Evolutionary conservation across 2,888 invertebrate species (phyloP).

Genomic region (Tribolium freemani): DNA sequence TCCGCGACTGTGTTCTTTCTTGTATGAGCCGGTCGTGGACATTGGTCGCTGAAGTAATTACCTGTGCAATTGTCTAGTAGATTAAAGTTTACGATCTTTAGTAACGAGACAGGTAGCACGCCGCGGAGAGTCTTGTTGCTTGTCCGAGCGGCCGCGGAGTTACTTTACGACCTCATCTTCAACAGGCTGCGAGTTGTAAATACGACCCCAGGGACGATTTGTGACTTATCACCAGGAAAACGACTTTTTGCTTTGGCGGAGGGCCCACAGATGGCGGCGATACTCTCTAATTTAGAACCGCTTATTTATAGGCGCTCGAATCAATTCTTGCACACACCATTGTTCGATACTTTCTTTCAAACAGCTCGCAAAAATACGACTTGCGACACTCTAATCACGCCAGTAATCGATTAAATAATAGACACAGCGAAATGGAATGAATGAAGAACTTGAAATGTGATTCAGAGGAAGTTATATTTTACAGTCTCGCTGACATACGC

Average conservation of each 20-base stretch:
- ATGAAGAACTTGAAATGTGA: conserved; percentile 11
- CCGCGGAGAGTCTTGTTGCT: conserved; percentile 15
- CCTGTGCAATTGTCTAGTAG: conserved; percentile 36
- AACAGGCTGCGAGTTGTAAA: background rate
- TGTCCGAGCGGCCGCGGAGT: conserved; percentile 8
- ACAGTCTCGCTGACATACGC: background rate
- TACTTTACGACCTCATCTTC: conserved; percentile 36
- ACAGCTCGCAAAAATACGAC: background rate
- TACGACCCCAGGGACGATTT: conserved; percentile 1
- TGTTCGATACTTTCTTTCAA: conserved; percentile 17
- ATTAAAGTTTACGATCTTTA: conserved; percentile 38
- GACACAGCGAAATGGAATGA: conserved; percentile 2
- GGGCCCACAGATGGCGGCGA: conserved; percentile 36
- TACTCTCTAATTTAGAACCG: conserved; percentile 25
- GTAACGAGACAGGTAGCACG: conserved; percentile 41
- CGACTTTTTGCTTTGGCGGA: background rate
- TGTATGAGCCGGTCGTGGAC: conserved; percentile 15
- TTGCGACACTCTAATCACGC: background rate
- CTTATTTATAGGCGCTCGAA: conserved; percentile 32
- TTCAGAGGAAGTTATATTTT: conserved; percentile 20
- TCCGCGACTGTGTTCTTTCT: background rate
- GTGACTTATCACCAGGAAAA: conserved; percentile 3
- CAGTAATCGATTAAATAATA: conserved; percentile 20
- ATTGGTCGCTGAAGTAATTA: conserved; percentile 32
- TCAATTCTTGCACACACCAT: conserved; percentile 17